Conservation (phyloP, 1,140 invertebrate species). For the Drosophila navojoa region DNA sequence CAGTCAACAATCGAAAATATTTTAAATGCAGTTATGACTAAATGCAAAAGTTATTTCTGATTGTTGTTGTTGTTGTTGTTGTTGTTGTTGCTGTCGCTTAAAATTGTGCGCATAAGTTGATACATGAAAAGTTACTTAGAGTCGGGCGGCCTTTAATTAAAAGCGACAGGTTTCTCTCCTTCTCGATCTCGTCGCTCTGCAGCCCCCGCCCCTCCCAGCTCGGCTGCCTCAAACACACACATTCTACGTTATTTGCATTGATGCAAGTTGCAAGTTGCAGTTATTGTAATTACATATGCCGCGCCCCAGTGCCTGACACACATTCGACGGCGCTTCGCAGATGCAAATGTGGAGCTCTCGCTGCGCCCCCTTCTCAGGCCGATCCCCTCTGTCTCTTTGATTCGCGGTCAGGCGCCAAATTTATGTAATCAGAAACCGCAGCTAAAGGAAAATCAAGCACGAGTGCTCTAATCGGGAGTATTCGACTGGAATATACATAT, state of each 20-base stretch:
- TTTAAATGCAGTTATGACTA: conserved; percentile 81
- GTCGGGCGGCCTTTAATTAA: conserved; percentile 76
- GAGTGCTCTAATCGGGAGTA: conserved; percentile 31
- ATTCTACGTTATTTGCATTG: conserved; percentile 68
- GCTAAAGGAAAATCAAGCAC: background rate
- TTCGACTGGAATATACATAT: no score
- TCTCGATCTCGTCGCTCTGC: background rate
- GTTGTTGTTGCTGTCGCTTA: conserved; percentile 59
- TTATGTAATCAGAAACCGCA: conserved; percentile 77
- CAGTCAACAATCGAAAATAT: conserved; percentile 41
- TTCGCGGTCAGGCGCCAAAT: conserved; percentile 62
- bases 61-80: conserved; percentile 16
- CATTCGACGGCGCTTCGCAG: conserved; percentile 55
- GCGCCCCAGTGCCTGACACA: conserved; percentile 63
- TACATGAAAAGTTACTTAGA: conserved; percentile 82
- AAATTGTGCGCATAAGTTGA: conserved; percentile 76
- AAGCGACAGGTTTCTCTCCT: conserved; percentile 72
- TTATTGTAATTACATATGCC: conserved; percentile 79
- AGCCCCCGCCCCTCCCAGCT: background rate
- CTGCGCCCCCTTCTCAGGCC: background rate
- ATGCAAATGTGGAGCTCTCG: conserved; percentile 71
- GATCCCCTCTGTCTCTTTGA: background rate
- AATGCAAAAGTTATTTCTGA: conserved; percentile 72
- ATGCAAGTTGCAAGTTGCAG: conserved; percentile 61
- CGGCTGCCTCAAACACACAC: conserved; percentile 5